Base-by-base conservation (phyloP, 2,113 vertebrate species). In the Phrynosoma platyrhinos region DNA sequence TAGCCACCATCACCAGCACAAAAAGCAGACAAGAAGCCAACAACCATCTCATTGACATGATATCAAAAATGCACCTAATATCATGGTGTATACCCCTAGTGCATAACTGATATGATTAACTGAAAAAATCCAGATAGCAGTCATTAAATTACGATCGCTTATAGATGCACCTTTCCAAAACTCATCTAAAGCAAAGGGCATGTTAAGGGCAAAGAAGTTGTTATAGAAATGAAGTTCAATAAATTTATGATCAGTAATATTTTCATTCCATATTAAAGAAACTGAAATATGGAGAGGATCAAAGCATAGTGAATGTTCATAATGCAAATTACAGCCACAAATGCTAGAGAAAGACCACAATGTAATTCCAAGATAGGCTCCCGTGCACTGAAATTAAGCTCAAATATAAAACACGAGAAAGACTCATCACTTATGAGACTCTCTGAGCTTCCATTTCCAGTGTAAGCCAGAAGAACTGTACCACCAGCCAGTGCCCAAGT, bases 311-410 rank as follows among this genome's bases (percentile, higher is more conserved):
- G 74, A 85, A 9, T 27, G 62, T 13, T 89, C 0, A 75, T 83
- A 87, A 88, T 86, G 2, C 16, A 85, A 75, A 80, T 82, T 77
- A n/a, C 42, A 18, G 72, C 27, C 74, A 23, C 58, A 25, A 82
- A 92, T 27, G 5, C 32, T 81, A 90, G 25, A 25, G 8, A 40
- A 30, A 1, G 78, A 53, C 25, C 88, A 82, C 66, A 71, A 6
- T 0, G 4, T 23, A 32, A 40, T 5, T 3, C 9, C 25, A 40
- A 66, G 27, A 14, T 8, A 55, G n/a, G 42, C 25, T 42, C 16
- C n/a, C 32, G 86, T 85, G 81, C 58, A 82, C 14, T 77, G 81
- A 2, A 85, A 76, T 4, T 12, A n/a, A 8, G 25, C 32, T 82
- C 7, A 87, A 68, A 68, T 27, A 5, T 2, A 3, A 80, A 82